These are phyloP conservation scores for Phainopepla nitens DNA, from an alignment of 2,113 vertebrate species.

Conservation along the genomic window DNA sequence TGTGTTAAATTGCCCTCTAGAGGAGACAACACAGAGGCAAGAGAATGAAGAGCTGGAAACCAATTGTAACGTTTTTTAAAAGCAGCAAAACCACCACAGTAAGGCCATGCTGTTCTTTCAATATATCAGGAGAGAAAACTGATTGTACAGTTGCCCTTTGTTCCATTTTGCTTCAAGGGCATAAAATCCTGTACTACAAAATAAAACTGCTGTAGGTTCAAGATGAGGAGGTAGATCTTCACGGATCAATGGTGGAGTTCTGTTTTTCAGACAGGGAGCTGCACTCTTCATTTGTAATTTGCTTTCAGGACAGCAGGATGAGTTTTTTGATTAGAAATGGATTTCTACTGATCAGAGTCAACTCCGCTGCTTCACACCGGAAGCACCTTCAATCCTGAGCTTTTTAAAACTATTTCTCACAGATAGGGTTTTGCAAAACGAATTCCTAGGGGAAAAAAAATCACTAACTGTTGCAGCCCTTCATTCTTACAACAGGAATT, in stretches of 20 bases:
- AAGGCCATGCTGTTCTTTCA: neutral
- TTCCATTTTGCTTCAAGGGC: neutral
- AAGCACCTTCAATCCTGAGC: neutral
- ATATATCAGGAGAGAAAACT: neutral
- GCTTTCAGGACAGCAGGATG: neutral
- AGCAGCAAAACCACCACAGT: neutral
- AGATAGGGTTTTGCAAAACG: neutral
- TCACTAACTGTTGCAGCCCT: neutral
- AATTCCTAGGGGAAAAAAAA: neutral
- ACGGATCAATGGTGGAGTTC: neutral
- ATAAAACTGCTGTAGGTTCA: neutral
- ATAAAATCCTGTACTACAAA: neutral
- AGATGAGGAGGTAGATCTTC: neutral
- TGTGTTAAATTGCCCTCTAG: constrained; percentile 68
- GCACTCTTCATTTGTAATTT: neutral
- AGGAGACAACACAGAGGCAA: neutral
- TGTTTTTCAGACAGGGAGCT: neutral
- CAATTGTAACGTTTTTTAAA: neutral
- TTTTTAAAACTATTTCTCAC: neutral
- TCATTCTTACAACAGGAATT: neutral
- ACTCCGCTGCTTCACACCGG: neutral
- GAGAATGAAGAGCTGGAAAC: neutral
- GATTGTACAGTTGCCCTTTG: neutral
- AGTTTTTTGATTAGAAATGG: neutral
- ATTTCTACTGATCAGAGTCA: neutral